These are phyloP conservation scores for Isoperla grammatica DNA, from an alignment of 2,888 invertebrate genomes.

Conservation along the genomic window DNA sequence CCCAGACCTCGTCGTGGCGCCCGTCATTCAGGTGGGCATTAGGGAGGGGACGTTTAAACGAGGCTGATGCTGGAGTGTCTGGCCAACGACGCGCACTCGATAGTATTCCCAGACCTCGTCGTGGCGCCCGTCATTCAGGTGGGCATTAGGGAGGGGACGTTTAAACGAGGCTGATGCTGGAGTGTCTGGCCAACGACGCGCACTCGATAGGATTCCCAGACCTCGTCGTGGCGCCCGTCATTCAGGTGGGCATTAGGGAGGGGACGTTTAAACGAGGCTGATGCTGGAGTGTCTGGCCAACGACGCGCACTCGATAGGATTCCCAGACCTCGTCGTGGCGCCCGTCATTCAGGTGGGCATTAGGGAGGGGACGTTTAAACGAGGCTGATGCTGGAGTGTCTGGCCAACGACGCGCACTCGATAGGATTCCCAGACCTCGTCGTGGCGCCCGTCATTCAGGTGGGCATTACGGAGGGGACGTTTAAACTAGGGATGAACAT, in stretches of 20 bases:
- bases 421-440: conserved; percentile 82
- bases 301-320: conserved; percentile 70
- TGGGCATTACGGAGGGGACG: too few relatives aligned
- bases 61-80: conserved; percentile 68
- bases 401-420: conserved; percentile 64
- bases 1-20: conserved; percentile 73
- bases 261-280: too few relatives aligned
- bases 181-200: conserved; percentile 68
- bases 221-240: conserved; percentile 62
- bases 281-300: conserved; percentile 68
- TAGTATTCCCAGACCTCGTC: conserved; percentile 80
- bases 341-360: conserved; percentile 65
- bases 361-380: too few relatives aligned
- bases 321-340: conserved; percentile 76
- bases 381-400: conserved; percentile 66
- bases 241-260: conserved; percentile 71
- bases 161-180: conserved; percentile 62
- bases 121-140: conserved; percentile 69
- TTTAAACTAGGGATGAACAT: too few relatives aligned
- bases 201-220: conserved; percentile 80
- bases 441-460: conserved; percentile 66
- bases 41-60: too few relatives aligned
- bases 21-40: conserved; percentile 59
- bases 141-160: too few relatives aligned
- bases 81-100: conserved; percentile 62